Evolutionary conservation across 53 echinoderm and acorn worm species (phyloP), one percentile per base, ranked within the genome.

Genomic region (Glandiceps talaboti): DNA sequence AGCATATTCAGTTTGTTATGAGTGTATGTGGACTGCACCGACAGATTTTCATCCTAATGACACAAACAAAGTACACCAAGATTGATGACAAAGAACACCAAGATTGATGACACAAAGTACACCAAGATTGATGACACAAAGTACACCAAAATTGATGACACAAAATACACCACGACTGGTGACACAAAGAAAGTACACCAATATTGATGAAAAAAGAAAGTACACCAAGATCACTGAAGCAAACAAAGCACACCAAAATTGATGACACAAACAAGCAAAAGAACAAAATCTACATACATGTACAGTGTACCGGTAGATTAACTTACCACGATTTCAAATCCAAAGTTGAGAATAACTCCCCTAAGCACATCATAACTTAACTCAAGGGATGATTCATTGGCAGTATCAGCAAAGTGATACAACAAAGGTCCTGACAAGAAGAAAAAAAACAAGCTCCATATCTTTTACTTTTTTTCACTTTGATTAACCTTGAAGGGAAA

Each of bases 341-440:
- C 93, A 74, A 90, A 78, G 30, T 93, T 87, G 30, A 76, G 72
- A 73, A 96, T 91, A 27, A 93, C 91, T 29, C 83, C 74, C 14
- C 83, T 85, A 12, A 96, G 80, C 14, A 87, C 91, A 14, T 90
- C 91, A 78, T 96, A 96, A 78, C 93, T 91, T 74, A 93, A 85
- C 75, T 96, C 96, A 33, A 96, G 83, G 29, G 96, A 96, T 14
- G 80, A 32, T 32, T 93, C 89, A 30, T 87, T 84, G 1, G 86
- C 77, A 28, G 85, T 83, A 75, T 96, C 93, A 75, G 94, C 88
- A 91, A 96, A 96, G 73, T 96, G 96, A 82, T 96, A 96, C 74
- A 96, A 74, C 29, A 96, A 79, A 31, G 96, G 96, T 85, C 96
- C 96, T 96, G 87, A 27, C n/a, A 74, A 73, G 30, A 29, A 81